phyloP scores from a whole-genome alignment of 2,797 vertebrate species.

The Tapera naevia region DNA sequence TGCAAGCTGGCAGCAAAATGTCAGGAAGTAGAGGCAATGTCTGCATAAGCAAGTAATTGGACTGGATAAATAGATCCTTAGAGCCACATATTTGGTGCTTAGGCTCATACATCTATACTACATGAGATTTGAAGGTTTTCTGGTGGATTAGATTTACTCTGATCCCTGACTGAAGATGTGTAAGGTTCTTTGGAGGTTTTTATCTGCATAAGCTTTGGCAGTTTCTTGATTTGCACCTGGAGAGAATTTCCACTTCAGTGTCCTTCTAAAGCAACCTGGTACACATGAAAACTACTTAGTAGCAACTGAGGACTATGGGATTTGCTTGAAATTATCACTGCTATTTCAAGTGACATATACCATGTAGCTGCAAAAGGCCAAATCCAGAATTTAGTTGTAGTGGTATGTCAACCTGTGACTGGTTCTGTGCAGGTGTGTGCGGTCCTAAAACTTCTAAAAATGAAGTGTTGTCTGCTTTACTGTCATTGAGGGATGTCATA shows the following conservation, averaged over 20 bases:
- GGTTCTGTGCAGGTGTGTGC: neutral
- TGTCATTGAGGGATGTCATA: neutral
- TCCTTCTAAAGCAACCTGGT: neutral
- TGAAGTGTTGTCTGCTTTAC: neutral
- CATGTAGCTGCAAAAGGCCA: neutral
- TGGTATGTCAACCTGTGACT: neutral
- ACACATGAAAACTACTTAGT: neutral
- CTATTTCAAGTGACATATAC: neutral
- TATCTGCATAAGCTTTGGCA: neutral
- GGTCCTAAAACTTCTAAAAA: neutral
- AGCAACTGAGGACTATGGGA: neutral
- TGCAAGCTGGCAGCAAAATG: neutral
- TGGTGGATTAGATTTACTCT: neutral
- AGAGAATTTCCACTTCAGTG: neutral
- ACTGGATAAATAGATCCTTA: neutral
- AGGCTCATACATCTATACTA: neutral
- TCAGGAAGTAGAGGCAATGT: too few relatives aligned
- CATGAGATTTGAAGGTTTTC: neutral
- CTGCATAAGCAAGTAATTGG: neutral
- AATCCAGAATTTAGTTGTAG: neutral
- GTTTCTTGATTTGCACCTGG: neutral
- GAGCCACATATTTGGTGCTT: neutral
- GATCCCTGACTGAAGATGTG: neutral
- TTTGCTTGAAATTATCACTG: neutral
- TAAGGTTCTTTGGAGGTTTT: neutral